phyloP scores from a whole-genome alignment of 2,113 vertebrate species.

The Coptodon rendalli region DNA sequence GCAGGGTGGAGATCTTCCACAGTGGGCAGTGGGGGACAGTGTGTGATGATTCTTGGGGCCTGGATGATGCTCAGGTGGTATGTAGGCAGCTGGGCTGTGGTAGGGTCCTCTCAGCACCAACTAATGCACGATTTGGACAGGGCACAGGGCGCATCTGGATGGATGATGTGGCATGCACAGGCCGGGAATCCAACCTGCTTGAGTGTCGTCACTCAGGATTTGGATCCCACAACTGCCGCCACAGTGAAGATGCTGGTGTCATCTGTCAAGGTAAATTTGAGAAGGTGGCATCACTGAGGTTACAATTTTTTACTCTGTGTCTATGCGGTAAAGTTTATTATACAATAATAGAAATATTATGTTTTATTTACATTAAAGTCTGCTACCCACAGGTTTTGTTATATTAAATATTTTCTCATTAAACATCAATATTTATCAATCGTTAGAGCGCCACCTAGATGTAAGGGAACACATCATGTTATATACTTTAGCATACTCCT shows the following conservation, averaged over 20 bases:
- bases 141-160: background rate
- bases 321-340: fast-evolving
- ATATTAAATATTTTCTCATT: no score
- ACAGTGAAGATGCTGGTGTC: fast-evolving
- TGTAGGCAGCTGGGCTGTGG: background rate
- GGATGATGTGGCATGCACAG: fast-evolving
- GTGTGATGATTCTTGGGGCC: background rate
- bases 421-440: no score
- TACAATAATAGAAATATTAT: background rate
- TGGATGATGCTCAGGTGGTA: background rate
- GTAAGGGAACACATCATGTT: no score
- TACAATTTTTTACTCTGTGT: background rate
- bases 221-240: fast-evolving
- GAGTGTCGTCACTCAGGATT: fast-evolving
- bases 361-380: fast-evolving
- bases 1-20: background rate
- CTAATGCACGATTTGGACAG: fast-evolving
- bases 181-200: fast-evolving
- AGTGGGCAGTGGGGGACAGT: fast-evolving
- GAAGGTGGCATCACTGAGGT: background rate
- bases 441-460: no score
- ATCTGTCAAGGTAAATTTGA: background rate
- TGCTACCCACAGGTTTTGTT: no score
- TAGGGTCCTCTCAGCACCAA: fast-evolving
- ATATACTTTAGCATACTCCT: no score